A percentile compares a stretch with the other conserved stretches of the same genome.
These are phyloP conservation scores for Sepiola atlantica DNA, from an alignment of 2,888 invertebrate species.

Conservation along the genomic window DNA sequence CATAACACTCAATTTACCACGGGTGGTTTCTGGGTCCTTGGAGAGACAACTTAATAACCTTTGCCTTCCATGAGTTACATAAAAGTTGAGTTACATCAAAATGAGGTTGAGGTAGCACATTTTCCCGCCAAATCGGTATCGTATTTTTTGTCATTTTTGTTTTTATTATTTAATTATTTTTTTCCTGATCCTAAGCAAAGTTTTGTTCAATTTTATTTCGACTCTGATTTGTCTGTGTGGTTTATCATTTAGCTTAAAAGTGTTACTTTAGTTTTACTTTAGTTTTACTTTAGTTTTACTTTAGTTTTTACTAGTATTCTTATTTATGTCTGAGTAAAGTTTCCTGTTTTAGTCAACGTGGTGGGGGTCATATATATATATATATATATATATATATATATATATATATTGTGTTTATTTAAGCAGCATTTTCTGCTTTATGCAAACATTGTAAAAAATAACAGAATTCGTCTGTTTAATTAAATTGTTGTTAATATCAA, in stretches of 20 bases:
- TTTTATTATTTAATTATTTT: background rate
- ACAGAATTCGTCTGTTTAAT: too few relatives aligned
- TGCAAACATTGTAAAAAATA: too few relatives aligned
- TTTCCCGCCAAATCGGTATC: background rate
- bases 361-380: too few relatives aligned
- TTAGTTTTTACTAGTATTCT: too few relatives aligned
- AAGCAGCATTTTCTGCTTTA: too few relatives aligned
- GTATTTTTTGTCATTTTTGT: background rate
- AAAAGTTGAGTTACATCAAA: conserved; percentile 4
- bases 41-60: background rate
- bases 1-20: background rate
- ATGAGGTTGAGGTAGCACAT: background rate
- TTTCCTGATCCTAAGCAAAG: background rate
- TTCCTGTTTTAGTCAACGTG: too few relatives aligned
- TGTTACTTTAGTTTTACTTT: background rate
- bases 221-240: background rate
- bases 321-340: too few relatives aligned
- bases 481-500: too few relatives aligned
- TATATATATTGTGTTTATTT: too few relatives aligned
- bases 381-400: background rate
- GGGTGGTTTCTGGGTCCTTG: background rate
- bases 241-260: background rate
- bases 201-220: background rate
- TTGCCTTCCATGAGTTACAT: background rate
- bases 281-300: too few relatives aligned